Evolutionary conservation across 2,113 vertebrate genomes (phyloP).

Genomic region (Pollimyrus isidori): DNA sequence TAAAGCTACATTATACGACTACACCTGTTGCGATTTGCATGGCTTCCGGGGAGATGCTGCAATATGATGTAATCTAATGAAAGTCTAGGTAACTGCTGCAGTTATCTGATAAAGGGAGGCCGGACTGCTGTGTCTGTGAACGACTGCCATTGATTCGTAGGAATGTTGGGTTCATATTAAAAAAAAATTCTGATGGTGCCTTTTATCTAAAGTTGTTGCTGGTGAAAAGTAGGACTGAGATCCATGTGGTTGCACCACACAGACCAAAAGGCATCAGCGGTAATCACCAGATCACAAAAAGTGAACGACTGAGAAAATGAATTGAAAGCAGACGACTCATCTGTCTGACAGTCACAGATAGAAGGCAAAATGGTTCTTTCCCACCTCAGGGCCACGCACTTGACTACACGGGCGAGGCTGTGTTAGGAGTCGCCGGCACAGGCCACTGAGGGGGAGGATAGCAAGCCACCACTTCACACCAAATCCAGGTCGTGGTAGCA

Average conservation of each 20-base stretch:
- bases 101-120: slow-evolving; percentile 24
- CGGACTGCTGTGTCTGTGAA: not conserved
- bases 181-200: not conserved
- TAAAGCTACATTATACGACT: slow-evolving; percentile 10
- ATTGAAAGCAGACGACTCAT: not conserved
- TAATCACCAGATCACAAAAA: not conserved
- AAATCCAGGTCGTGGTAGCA: slow-evolving; percentile 9
- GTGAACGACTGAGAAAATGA: not conserved
- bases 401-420: not conserved
- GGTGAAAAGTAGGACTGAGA: not conserved
- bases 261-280: not conserved
- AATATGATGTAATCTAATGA: slow-evolving; percentile 68
- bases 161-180: not conserved
- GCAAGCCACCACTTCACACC: not conserved
- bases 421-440: not conserved
- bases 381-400: not conserved
- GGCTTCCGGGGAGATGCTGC: slow-evolving; percentile 46
- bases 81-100: slow-evolving; percentile 37
- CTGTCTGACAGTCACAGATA: slow-evolving; percentile 7
- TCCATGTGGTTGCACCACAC: not conserved
- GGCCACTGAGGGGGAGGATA: not conserved
- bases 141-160: not conserved
- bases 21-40: slow-evolving; percentile 22
- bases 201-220: not conserved
- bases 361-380: slow-evolving; percentile 7